A percentile compares a stretch with the other conserved stretches of the same genome.
These are phyloP conservation scores for Enteromius radiatus DNA, from an alignment of 2,797 vertebrate species.

Conservation along the genomic window DNA sequence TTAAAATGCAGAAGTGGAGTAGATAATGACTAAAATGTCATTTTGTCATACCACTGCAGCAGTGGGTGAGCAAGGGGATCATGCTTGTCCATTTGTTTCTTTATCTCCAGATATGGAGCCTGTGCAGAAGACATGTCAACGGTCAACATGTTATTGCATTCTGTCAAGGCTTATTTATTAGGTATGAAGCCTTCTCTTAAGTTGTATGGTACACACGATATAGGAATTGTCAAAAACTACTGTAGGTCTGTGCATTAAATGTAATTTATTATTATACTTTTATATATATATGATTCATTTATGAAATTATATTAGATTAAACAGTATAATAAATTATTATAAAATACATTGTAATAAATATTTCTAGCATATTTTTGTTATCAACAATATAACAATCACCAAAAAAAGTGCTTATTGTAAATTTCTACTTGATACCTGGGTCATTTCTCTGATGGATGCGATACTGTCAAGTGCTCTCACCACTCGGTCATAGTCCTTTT, in stretches of 20 bases:
- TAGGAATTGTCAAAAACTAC: neutral
- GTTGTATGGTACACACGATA: neutral
- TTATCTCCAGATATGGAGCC: constrained; percentile 92
- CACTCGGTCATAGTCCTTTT: constrained; percentile 90
- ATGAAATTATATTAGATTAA: neutral
- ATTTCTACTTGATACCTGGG: constrained; percentile 75
- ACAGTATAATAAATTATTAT: neutral
- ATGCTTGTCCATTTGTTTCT: constrained; percentile 93
- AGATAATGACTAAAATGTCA: constrained; percentile 24
- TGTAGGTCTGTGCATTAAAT: neutral
- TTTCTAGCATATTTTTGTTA: neutral
- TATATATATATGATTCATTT: neutral
- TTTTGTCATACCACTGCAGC: constrained; percentile 82
- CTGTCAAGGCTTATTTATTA: neutral
- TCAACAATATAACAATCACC: neutral
- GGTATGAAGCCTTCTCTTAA: neutral
- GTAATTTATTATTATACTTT: neutral
- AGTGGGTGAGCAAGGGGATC: constrained; percentile 89
- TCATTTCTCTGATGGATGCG: constrained; percentile 92
- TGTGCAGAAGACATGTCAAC: constrained; percentile 64
- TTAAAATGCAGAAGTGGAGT: neutral
- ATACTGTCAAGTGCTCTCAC: constrained; percentile 90
- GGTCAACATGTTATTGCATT: neutral
- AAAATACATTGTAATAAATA: neutral
- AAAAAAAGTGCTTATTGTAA: neutral